Conservation (phyloP, 1,140 invertebrate genomes). For the Lepidostoma basale region DNA sequence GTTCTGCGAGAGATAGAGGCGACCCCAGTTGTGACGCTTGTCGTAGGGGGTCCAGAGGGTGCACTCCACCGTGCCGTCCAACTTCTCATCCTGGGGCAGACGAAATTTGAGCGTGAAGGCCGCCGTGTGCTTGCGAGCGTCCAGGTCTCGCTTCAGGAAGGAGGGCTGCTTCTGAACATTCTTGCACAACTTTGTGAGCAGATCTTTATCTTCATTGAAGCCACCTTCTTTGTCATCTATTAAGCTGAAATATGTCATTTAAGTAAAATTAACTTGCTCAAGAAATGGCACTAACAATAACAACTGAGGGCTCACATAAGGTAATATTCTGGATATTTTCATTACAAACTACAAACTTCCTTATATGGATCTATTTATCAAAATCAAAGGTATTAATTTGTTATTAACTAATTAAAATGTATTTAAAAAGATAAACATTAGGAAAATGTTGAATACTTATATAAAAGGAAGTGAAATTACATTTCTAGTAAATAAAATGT, state of each 20-base stretch:
- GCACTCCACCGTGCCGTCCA: constrained; percentile 91
- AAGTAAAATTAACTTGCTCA: too few species aligned
- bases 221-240: constrained; percentile 82
- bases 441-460: too few species aligned
- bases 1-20: constrained; percentile 90
- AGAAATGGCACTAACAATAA: too few species aligned
- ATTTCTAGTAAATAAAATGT: too few species aligned
- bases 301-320: too few species aligned
- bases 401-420: too few species aligned
- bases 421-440: too few species aligned
- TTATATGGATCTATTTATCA: too few species aligned
- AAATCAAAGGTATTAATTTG: too few species aligned
- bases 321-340: too few species aligned
- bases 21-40: constrained; percentile 87
- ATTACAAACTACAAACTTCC: too few species aligned
- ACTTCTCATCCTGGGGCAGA: constrained; percentile 84
- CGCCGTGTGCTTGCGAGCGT: constrained; percentile 91
- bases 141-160: constrained; percentile 91
- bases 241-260: constrained; percentile 66
- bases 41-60: constrained; percentile 95
- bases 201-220: constrained; percentile 83
- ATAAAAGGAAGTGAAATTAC: too few species aligned
- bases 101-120: constrained; percentile 83
- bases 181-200: constrained; percentile 81
- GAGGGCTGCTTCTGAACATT: constrained; percentile 87